Conservation (phyloP, 2,113 vertebrate species). For the Psittacara wagleri region DNA sequence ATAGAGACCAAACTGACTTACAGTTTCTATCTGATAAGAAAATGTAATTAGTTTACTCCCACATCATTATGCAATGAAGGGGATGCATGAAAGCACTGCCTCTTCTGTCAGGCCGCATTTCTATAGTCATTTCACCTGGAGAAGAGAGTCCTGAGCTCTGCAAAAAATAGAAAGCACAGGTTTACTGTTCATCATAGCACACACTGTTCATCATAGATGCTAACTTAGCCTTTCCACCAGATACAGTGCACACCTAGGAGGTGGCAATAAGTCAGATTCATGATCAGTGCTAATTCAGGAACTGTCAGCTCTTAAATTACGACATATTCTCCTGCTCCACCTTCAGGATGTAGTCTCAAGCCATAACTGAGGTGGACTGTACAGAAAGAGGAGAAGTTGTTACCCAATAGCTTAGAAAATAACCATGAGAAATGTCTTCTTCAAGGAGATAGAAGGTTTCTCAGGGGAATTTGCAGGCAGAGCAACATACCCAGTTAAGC, state of each 20-base stretch:
- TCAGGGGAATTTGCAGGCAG: not conserved
- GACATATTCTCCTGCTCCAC: not conserved
- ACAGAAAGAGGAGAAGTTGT: not conserved
- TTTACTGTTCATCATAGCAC: not conserved
- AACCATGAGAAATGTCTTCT: not conserved
- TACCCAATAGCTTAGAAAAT: not conserved
- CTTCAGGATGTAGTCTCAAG: not conserved
- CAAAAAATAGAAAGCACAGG: not conserved
- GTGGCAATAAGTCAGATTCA: not conserved
- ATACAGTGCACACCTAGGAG: not conserved
- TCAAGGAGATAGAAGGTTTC: not conserved
- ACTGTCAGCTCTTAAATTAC: not conserved
- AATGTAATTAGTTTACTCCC: not conserved
- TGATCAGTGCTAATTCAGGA: fast-evolving
- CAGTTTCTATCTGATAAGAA: not conserved
- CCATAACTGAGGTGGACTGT: not conserved
- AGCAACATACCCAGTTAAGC: not conserved
- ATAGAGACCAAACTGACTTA: not conserved
- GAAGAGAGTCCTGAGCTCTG: not conserved
- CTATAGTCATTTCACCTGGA: not conserved
- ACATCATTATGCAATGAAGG: not conserved
- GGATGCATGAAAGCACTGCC: not conserved
- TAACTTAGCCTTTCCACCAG: not conserved
- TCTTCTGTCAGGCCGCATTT: not conserved
- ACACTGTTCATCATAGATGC: not conserved